Percentiles rank a stretch among this genome's conserved stretches.
Evolutionary conservation across 2,888 invertebrate genomes (phyloP).

Genomic region (Melieria omissa): DNA sequence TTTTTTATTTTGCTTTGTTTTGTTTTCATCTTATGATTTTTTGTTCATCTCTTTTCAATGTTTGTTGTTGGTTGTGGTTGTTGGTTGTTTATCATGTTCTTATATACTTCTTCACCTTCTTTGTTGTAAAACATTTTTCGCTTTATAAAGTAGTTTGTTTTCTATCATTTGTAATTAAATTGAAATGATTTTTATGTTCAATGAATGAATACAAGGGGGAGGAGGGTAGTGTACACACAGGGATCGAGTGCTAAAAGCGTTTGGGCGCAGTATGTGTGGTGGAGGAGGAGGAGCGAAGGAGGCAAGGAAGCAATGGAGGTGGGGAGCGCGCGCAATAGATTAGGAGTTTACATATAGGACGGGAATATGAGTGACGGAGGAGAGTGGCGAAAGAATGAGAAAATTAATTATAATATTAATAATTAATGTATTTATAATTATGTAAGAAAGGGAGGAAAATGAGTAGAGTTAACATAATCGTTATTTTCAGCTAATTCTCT

Average conservation of each 20-base stretch:
- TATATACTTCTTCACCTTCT: constrained; percentile 36
- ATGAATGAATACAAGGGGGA: constrained; percentile 31
- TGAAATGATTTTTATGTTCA: constrained; percentile 40
- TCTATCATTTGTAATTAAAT: constrained; percentile 28
- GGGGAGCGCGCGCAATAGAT: background rate
- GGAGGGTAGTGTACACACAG: background rate
- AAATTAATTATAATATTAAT: constrained; percentile 48
- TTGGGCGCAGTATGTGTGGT: no score
- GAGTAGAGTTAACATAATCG: constrained; percentile 54
- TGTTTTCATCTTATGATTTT: constrained; percentile 48
- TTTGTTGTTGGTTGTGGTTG: no score
- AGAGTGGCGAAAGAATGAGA: constrained; percentile 28
- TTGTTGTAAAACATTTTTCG: constrained; percentile 37
- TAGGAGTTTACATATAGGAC: background rate
- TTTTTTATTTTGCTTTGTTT: constrained; percentile 51
- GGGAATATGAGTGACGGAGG: constrained; percentile 8
- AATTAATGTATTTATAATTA: constrained; percentile 47
- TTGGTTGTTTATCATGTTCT: constrained; percentile 35
- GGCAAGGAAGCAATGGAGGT: background rate
- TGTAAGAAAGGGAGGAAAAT: constrained; percentile 48
- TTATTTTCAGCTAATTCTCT: constrained; percentile 36
- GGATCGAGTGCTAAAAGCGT: no score
- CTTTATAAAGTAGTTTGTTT: constrained; percentile 37
- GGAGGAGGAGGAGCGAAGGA: no score
- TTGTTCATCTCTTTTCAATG: constrained; percentile 28